These are phyloP conservation scores for Daktulosphaira vitifoliae DNA, from an alignment of 1,140 invertebrate genomes.

Conservation along the genomic window DNA sequence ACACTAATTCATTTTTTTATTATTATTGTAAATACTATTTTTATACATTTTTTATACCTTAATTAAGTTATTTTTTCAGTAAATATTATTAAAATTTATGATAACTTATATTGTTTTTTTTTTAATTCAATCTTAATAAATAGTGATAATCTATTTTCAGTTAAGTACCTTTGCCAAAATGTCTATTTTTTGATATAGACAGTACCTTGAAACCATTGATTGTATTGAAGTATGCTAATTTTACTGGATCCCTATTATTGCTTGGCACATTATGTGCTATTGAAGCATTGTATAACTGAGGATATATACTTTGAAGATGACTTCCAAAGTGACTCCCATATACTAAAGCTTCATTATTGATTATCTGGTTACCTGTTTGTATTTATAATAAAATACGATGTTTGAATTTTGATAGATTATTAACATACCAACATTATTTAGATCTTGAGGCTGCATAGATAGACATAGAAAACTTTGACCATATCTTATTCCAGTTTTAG, in stretches of 20 bases:
- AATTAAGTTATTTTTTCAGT: background rate
- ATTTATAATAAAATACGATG: no score
- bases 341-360: background rate
- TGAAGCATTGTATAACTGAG: background rate
- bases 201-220: background rate
- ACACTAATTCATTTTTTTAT: conserved; percentile 28
- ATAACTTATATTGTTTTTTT: no score
- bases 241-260: background rate
- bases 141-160: no score
- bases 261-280: background rate
- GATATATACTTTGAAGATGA: background rate
- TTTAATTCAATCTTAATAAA: no score
- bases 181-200: background rate
- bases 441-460: conserved; percentile 53
- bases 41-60: background rate
- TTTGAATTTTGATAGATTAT: no score
- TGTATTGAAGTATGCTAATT: background rate
- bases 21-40: background rate
- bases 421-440: conserved; percentile 60
- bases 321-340: conserved; percentile 12
- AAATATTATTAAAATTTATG: no score
- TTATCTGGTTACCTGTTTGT: background rate
- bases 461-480: conserved; percentile 86
- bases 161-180: conserved; percentile 34
- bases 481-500: conserved; percentile 57